Evolutionary conservation across 2,113 vertebrate species (phyloP), one percentile per base, ranked within the genome.

Genomic region (Vicugna pacos): DNA sequence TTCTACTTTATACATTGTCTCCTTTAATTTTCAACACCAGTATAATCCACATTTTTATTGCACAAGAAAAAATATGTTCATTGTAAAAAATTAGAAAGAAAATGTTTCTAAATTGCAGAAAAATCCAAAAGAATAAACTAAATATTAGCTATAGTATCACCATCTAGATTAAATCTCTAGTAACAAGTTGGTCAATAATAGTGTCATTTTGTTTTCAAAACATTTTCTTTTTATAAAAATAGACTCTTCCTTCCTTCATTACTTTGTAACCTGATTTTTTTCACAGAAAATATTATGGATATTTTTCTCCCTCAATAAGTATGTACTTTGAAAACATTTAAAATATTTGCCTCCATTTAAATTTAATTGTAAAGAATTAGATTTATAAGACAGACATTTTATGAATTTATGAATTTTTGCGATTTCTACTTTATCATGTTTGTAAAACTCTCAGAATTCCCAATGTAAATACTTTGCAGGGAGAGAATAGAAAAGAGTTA

Each of bases 361-460:
- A 75, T 96, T 65, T 88, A 93, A 89, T 95, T 87, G 91, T 89
- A 54, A 92, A 97, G 11, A 84, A 60, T 96, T 93, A 92, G 42
- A 83, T 50, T 67, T 93, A 69, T 62, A 77, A 30, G 24, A 56
- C 65, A 91, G 4, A 75, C 56, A 24, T 81, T 15, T 35, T 56
- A 35, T 35, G n/a, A 56, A 79, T 22, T 93, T 67, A 46, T 76
- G 56, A 58, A 67, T 48, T 95, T 94, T 69, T 83, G 20, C 52
- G 13, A 50, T 5, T 84, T 91, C 92, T 95, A 75, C 38, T 82
- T 95, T 67, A 60, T 48, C 54, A 92, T 56, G 32, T 73, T 91
- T 89, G 28, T 84, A 94, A 92, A 92, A 88, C 38, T 81, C 67
- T 93, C 72, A 96, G 54, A 88, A 84, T 93, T 87, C 42, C 52